Base-by-base conservation (phyloP, 1,140 invertebrate species). In the Nasonia longicornis region DNA sequence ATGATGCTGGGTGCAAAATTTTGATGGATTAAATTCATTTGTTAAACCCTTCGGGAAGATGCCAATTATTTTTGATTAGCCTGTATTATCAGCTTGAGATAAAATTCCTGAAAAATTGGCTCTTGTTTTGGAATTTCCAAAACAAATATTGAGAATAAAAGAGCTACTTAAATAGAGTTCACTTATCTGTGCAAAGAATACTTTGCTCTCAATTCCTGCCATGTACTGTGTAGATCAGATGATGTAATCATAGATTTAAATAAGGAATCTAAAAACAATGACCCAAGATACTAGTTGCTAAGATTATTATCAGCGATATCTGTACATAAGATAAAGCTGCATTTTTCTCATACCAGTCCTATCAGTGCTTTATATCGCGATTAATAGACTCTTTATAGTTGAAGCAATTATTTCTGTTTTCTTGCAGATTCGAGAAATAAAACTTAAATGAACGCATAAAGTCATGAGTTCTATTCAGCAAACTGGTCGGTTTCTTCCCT, bases 381-480 rank as follows among this genome's bases (percentile, higher is more conserved):
- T 29, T 64, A 26, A 71, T n/a, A 42, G 12, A 45, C 20, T 42
- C n/a, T 81, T 42, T n/a, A 74, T 67, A 14, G 67, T 67, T 58
- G 20, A 82, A 29, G 8, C 14, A 83, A 79, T 67, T 84, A 35
- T 67, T 80, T 85, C 76, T 81, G 58, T 85, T 84, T 83, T 82
- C 66, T 88, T 88, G 52, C 83, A 90, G 89, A 88, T 88, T 82
- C 85, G 85, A 85, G 79, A 86, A 80, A 85, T 85, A 85, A 63
- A 80, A 86, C 84, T 85, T 88, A 88, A 86, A 89, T 91, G 89
- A 90, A 86, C 85, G 81, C 85, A 81, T 86, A 85, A 87, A 83
- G 89, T 85, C 82, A 92, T 92, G 91, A 91, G 91, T 89, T 92
- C 91, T 80, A 85, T 92, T 83, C 91, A 91, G 84, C 91, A 91